Percentiles rank a stretch among this genome's conserved stretches.
phyloP scores from a whole-genome alignment of 2,888 invertebrate genomes.

The Deroplatys truncata region DNA sequence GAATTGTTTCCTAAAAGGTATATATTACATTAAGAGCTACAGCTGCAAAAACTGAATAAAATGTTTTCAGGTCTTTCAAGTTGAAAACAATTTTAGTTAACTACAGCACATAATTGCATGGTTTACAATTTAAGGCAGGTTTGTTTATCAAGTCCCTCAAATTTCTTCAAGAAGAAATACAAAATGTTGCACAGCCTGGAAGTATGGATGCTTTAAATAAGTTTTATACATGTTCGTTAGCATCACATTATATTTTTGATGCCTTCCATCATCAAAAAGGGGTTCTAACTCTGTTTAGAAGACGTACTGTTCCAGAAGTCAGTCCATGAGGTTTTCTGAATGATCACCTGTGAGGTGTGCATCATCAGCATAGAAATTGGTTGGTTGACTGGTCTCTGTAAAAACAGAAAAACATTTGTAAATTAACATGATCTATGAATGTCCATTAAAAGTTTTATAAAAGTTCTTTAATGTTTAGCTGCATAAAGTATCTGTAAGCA shows the following conservation, averaged over 20 bases:
- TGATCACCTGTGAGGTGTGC: not conserved
- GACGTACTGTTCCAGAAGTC: not conserved
- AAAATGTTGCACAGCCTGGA: not conserved
- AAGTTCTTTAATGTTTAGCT: too few species aligned
- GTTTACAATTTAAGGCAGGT: not conserved
- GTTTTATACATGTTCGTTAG: not conserved
- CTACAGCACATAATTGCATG: not conserved
- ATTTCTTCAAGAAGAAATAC: not conserved
- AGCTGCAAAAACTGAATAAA: too few species aligned
- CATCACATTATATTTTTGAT: not conserved
- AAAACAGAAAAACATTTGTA: not conserved
- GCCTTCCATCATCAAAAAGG: not conserved
- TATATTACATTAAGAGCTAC: too few species aligned
- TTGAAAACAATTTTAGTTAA: not conserved
- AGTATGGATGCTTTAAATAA: not conserved
- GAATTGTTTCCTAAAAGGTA: not conserved
- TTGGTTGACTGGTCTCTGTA: not conserved
- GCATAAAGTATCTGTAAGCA: too few species aligned
- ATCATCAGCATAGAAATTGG: conserved; percentile 7
- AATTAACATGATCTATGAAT: too few species aligned
- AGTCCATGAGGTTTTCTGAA: not conserved
- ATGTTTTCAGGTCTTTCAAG: too few species aligned
- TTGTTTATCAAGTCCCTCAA: not conserved
- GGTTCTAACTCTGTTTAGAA: not conserved
- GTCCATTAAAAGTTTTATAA: too few species aligned